Base-by-base conservation (phyloP, 2,888 invertebrate species). In the Aporophyla nigra region DNA sequence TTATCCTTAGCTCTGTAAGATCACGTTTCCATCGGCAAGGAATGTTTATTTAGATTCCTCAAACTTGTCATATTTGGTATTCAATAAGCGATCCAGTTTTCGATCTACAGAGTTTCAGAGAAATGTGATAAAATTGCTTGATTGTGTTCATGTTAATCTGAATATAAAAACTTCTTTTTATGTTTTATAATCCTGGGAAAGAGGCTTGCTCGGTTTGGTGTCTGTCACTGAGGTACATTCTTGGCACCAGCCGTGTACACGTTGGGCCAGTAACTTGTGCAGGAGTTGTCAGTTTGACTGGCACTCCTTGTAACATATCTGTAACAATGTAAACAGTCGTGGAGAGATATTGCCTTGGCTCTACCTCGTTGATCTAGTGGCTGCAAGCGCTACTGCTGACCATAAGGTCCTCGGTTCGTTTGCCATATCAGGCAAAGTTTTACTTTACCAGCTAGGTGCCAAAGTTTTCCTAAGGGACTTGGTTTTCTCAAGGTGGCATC, bases 41-140 rank as follows among this genome's bases (percentile, higher is more conserved):
- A 33, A 46, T n/a, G 14, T 71, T 74, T 78, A 74, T 65, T 74
- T 76, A 86, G 65, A 74, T 72, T 54, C 76, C 46, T 71, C 77
- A 40, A 82, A 78, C 63, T 76, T 78, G 72, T 85, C 63, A 80
- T 78, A 81, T 88, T 88, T 85, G 74, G 81, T 87, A 82, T 87
- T 79, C 87, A 83, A 88, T 85, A 87, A 76, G 78, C 81, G 54
- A 69, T 70, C 33, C 46, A 65, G 68, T 75, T 81, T 79, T 74
- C 70, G 68, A 78, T 76, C 80, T 75, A 74, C 75, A 58, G 63
- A 68, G 40, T 74, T 86, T 86, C 82, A 84, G 84, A 82, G 82
- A 86, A 87, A 73, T 71, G 79, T 69, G 72, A 86, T 84, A 86
- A 84, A 87, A 83, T 77, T 71, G 71, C 33, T 71, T 58, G 74